Evolutionary conservation across 2,113 vertebrate genomes (phyloP).

Genomic region (Pluvianellus socialis): DNA sequence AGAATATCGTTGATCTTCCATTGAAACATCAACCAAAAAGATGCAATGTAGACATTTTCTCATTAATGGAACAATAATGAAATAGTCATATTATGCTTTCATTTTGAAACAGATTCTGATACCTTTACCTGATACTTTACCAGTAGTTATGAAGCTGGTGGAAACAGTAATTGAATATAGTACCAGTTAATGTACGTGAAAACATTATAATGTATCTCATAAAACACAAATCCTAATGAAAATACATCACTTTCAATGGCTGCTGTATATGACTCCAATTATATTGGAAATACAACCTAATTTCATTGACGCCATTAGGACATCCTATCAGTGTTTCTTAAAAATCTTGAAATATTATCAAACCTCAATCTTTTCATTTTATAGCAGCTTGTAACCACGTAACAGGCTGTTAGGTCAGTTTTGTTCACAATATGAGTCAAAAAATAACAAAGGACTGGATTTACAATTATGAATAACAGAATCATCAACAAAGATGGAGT

Average conservation of each 20-base stretch:
- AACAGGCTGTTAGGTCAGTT: background rate
- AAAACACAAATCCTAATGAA: constrained; percentile 6
- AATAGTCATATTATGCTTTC: constrained; percentile 11
- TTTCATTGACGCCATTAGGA: background rate
- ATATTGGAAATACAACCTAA: background rate
- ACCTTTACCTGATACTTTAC: background rate
- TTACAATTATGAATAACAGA: background rate
- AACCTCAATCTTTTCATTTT: background rate
- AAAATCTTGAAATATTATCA: constrained; percentile 2
- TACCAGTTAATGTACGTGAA: background rate
- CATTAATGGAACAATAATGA: constrained; percentile 25
- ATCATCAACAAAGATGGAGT: background rate
- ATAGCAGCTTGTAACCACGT: background rate
- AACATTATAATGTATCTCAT: background rate
- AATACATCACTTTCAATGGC: background rate
- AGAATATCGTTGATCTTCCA: background rate
- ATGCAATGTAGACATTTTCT: constrained; percentile 45
- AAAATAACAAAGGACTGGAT: background rate
- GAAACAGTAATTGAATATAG: background rate
- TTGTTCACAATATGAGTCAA: background rate
- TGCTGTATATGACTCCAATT: background rate
- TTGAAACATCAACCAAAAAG: background rate
- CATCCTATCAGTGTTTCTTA: background rate
- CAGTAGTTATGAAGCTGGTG: background rate
- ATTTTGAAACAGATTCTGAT: background rate